Evolutionary conservation across 2,888 invertebrate species (phyloP), one percentile per base, ranked within the genome.

Genomic region (Peribatodes rhomboidaria): DNA sequence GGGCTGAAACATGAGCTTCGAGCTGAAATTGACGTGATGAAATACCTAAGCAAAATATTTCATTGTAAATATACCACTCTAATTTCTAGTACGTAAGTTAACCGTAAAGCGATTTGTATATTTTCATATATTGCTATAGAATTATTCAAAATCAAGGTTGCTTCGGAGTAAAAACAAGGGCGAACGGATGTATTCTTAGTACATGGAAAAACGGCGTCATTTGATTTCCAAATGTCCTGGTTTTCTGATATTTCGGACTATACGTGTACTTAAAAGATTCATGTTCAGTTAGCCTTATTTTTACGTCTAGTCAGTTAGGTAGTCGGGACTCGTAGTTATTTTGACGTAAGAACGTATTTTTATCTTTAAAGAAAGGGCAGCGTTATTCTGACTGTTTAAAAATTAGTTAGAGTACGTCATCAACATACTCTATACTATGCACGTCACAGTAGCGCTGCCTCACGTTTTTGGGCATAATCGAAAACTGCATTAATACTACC

Each of bases 231-330:
- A 54, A 55, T 37, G n/a, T 2, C 16, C 18, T 37, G 61, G 31
- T 35, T 65, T 61, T 61, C 52, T 3, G 2, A 41, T 11, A 14
- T 14, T 8, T 20, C 1, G 6, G 20, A 50, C 52, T 46, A n/a
- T 27, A 37, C 35, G 10, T 46, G 20, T 59, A 52, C 44, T 56
- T 11, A 54, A n/a, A n/a, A 54, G 27, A 44, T 42, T 20, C 41
- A 31, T 57, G n/a, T 55, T 53, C 50, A 68, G 35, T 53, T 47
- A 58, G 83, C 83, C 81, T 79, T 79, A 76, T 86, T 83, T 85
- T 88, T 89, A 87, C 88, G 83, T 89, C 92, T 92, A 92, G 92
- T 92, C 92, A 92, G 86, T 88, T 84, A 85, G 83, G 75, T 88
- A 83, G 78, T 84, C 81, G 80, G 81, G 77, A 75, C 75, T 79